A percentile compares a stretch with the other conserved stretches of the same genome.
Conservation (phyloP, 2,797 vertebrate genomes). For the Amphiprion clarkii region DNA sequence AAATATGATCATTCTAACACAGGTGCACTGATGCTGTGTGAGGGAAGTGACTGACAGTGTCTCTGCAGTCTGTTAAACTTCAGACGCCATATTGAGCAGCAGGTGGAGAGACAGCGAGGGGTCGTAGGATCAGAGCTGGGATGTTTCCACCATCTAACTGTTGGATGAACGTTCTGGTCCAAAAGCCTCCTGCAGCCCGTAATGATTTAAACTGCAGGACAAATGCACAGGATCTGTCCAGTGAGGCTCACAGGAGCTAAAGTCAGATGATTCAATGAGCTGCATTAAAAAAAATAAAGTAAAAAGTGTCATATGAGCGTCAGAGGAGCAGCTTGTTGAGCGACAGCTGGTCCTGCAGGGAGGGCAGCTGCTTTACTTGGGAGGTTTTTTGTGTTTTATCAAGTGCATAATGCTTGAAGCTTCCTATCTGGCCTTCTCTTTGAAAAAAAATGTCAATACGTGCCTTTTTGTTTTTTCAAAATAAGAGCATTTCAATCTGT, state of each 20-base stretch:
- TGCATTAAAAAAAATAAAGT: neutral
- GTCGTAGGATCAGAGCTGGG: constrained; percentile 29
- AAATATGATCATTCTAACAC: neutral
- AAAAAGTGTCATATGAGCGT: neutral
- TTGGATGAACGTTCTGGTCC: constrained; percentile 5
- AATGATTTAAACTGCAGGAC: neutral
- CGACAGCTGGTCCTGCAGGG: constrained; percentile 41
- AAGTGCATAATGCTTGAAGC: neutral
- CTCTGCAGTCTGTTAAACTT: constrained; percentile 1
- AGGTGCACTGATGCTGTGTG: neutral
- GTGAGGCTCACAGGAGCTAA: neutral
- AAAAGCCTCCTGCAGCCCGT: constrained; percentile 20
- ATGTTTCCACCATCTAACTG: constrained; percentile 22
- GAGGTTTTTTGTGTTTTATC: neutral
- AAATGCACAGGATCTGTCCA: neutral
- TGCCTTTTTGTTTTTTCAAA: too few relatives aligned
- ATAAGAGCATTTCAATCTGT: too few relatives aligned
- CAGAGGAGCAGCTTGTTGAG: neutral
- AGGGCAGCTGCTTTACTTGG: constrained; percentile 9
- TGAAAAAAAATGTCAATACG: too few relatives aligned
- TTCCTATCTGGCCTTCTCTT: neutral
- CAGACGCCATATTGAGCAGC: constrained; percentile 66
- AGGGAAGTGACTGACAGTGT: neutral
- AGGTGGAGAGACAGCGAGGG: constrained; percentile 72
- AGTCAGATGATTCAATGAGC: neutral